Evolutionary conservation across 2,113 vertebrate genomes (phyloP).

Genomic region (Tragelaphus buxtoni): DNA sequence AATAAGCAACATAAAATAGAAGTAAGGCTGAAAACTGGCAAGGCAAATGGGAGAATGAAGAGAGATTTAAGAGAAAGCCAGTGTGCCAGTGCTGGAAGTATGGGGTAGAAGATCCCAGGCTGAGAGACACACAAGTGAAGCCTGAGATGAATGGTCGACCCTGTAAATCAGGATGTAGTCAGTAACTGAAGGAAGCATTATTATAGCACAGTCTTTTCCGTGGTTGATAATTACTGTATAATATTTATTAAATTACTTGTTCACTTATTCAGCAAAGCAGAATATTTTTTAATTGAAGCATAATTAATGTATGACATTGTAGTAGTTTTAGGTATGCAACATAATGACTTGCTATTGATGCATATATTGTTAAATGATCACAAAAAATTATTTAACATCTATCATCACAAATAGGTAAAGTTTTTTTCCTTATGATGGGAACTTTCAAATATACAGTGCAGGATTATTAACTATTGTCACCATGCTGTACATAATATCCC

Average conservation of each 20-base stretch:
- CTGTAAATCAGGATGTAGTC: neutral
- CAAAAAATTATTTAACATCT: neutral
- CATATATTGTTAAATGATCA: neutral
- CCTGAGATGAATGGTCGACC: neutral
- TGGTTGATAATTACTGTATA: neutral
- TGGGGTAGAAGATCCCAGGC: neutral
- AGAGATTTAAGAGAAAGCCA: neutral
- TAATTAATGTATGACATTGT: neutral
- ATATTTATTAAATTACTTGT: neutral
- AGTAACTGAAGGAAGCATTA: neutral
- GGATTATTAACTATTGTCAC: neutral
- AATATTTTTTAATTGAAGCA: neutral
- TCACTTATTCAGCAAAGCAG: neutral
- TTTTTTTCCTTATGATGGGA: neutral
- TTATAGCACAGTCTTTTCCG: neutral
- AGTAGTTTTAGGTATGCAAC: neutral
- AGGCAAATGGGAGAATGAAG: neutral
- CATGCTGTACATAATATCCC: neutral
- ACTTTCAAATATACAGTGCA: neutral
- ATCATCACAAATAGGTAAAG: neutral
- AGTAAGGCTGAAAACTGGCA: neutral
- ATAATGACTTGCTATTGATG: neutral
- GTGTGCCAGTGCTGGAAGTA: accelerated
- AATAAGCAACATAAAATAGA: neutral
- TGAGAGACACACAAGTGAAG: neutral